phyloP scores from a whole-genome alignment of 2,113 vertebrate genomes.

The Nycticryphes semicollaris region DNA sequence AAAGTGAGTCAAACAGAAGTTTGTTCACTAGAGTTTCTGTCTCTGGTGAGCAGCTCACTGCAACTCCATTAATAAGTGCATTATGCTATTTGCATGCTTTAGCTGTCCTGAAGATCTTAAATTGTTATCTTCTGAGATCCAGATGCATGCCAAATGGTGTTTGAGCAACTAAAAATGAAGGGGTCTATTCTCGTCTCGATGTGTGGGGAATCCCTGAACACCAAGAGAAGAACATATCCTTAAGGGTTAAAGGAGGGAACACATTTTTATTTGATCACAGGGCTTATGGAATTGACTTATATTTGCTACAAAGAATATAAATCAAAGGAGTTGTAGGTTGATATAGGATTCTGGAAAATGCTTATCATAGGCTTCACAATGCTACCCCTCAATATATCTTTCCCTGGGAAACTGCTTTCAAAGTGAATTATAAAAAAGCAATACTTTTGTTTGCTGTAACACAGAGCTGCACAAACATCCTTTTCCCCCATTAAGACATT shows the following conservation, averaged over 20 bases:
- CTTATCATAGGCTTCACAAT: neutral
- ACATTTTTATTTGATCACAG: conserved; percentile 73
- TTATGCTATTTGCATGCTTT: conserved; percentile 68
- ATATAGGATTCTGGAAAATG: neutral
- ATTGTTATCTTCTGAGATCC: conserved; percentile 70
- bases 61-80: conserved; percentile 61
- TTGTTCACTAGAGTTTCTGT: conserved; percentile 64
- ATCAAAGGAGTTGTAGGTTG: conserved; percentile 27
- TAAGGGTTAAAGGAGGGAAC: conserved; percentile 75
- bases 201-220: conserved; percentile 75
- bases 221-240: conserved; percentile 76
- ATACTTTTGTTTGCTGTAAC: neutral
- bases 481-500: neutral
- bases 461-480: neutral
- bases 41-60: conserved; percentile 64
- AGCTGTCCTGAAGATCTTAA: conserved; percentile 71
- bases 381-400: neutral
- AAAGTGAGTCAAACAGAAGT: conserved; percentile 57
- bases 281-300: conserved; percentile 58
- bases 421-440: neutral
- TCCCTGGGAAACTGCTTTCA: neutral
- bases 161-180: conserved; percentile 75
- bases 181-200: conserved; percentile 71
- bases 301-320: conserved; percentile 52
- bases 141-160: conserved; percentile 67